Evolutionary conservation across 1,140 invertebrate genomes (phyloP), one percentile per base, ranked within the genome.

Genomic region (Hyposmocoma kahamanoa): DNA sequence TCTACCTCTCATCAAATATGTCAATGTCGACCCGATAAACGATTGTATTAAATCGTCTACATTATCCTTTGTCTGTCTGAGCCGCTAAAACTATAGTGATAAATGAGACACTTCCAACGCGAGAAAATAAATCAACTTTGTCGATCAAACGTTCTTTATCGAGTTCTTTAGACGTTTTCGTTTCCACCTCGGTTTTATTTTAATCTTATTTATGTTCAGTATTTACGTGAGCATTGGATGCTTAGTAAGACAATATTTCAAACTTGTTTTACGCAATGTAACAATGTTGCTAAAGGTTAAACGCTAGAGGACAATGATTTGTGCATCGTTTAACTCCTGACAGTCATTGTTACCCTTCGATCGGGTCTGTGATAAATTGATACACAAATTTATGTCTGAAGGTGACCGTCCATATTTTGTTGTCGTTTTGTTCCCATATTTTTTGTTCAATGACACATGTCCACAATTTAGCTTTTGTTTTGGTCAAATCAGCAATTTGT

Each of bases 71-170:
- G 56, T 69, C 50, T 67, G 49, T 53, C n/a, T 64, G 43, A 54
- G 50, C 51, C 54, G 53, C 56, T 70, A 66, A 67, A 72, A 66
- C 58, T 59, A 26, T 51, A 63, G 53, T 72, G 67, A 75, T 72
- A 72, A 75, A 75, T 63, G 64, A 72, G 59, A 55, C 56, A 53
- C 56, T 49, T 67, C 64, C 60, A 65, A 61, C 59, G 59, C 56
- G 56, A 45, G 45, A 44, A 51, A 52, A 70, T 72, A 69, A 70
- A 72, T 72, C 68, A 70, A 53, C 47, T 47, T 53, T 59, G 60
- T 62, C 53, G 24, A 26, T 26, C 24, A 26, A 53, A 18, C 49
- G 36, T 38, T 42, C 42, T 44, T 38, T 53, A 24, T 21, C 43
- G 24, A 28, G 28, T 43, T 11, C 17, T 30, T 32, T 38, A 28